phyloP scores from a whole-genome alignment of 1,140 invertebrate species.

The Drosophila albomicans region DNA sequence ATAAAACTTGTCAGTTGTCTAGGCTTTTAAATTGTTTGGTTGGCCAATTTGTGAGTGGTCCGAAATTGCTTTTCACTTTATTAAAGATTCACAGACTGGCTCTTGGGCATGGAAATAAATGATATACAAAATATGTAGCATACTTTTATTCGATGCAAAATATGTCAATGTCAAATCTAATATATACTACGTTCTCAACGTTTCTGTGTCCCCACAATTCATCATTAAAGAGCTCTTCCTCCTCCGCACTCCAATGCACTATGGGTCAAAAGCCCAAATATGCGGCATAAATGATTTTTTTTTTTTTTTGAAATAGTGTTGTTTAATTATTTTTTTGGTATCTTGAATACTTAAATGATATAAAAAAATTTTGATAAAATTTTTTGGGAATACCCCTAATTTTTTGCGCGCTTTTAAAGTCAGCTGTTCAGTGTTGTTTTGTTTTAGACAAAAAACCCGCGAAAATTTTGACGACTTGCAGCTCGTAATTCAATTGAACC shows the following conservation, averaged over 20 bases:
- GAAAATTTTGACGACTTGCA: no score
- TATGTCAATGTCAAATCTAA: constrained; percentile 79
- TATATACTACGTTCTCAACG: constrained; percentile 45
- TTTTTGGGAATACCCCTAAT: no score
- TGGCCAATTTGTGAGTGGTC: constrained; percentile 3
- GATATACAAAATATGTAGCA: constrained; percentile 70
- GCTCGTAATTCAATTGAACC: no score
- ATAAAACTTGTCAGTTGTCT: not conserved
- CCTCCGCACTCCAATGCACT: not conserved
- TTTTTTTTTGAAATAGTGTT: no score
- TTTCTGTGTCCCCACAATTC: constrained; percentile 61
- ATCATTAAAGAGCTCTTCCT: constrained; percentile 67
- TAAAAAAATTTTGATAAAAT: no score
- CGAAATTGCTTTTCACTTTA: constrained; percentile 35
- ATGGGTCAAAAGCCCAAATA: no score
- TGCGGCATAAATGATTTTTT: no score
- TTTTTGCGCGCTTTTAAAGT: no score
- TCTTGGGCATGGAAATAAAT: constrained; percentile 44
- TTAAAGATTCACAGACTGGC: constrained; percentile 30
- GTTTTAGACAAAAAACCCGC: no score
- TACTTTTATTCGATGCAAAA: constrained; percentile 76
- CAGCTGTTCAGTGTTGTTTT: no score
- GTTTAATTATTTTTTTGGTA: no score
- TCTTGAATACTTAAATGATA: no score
- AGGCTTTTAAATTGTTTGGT: constrained; percentile 1